phyloP scores from a whole-genome alignment of 2,797 vertebrate genomes.

The Scyliorhinus canicula region DNA sequence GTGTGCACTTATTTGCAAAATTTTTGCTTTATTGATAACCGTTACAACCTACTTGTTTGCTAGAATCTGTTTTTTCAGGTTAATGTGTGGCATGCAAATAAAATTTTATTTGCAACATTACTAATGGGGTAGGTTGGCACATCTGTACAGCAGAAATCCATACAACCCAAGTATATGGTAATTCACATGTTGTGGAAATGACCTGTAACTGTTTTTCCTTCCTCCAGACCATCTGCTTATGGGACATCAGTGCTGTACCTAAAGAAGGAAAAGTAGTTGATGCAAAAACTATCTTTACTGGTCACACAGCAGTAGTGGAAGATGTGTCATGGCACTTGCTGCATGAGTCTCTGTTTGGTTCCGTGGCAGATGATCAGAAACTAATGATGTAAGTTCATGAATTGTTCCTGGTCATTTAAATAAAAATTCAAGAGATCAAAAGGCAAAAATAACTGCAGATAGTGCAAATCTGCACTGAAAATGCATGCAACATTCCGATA shows the following conservation, averaged over 20 bases:
- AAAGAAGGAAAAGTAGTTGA: constrained; percentile 96
- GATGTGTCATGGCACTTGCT: constrained; percentile 95
- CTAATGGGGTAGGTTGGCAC: neutral
- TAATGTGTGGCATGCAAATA: neutral
- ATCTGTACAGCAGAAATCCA: neutral
- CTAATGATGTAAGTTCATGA: constrained; percentile 83
- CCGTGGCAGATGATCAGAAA: constrained; percentile 93
- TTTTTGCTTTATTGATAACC: neutral
- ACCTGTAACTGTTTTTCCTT: constrained; percentile 24
- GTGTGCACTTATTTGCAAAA: neutral
- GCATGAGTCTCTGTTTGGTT: constrained; percentile 91
- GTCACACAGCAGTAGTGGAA: constrained; percentile 92
- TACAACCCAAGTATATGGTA: neutral
- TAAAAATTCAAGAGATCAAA: neutral
- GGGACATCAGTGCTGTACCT: constrained; percentile 93
- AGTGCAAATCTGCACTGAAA: neutral
- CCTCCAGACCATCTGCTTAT: constrained; percentile 85
- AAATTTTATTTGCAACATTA: neutral
- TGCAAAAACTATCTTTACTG: constrained; percentile 96
- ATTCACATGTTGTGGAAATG: neutral
- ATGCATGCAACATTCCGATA: neutral
- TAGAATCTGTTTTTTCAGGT: neutral
- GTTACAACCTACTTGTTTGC: neutral
- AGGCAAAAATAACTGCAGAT: neutral
- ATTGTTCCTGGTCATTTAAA: neutral